Base-by-base conservation (phyloP, 2,888 invertebrate genomes). In the Drymonia ruficornis region DNA sequence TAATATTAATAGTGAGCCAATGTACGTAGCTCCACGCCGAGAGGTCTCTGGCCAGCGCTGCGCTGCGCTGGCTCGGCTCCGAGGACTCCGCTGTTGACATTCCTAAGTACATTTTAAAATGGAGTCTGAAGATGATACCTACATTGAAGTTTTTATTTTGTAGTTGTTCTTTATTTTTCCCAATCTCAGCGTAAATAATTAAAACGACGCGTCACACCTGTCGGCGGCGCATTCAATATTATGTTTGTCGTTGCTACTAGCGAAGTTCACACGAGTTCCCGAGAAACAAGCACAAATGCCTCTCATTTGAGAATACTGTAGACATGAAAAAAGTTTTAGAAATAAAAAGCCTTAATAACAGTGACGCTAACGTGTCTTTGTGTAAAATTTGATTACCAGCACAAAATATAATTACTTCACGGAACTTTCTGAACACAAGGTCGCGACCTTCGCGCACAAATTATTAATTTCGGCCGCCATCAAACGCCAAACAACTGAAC, bases 401-500 rank as follows among this genome's bases (percentile, higher is more conserved):
- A 36, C 36, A 16, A 40, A 43, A 43, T 13, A 0, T 19, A 23
- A 43, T 19, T 43, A 43, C 43, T 43, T 43, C 8, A 43, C 43
- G 43, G 43, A 19, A 13, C 19, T 43, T 19, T 43, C 4, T 43
- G 43, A 43, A 43, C 13, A 16, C 23, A 42, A 18, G 42, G 42
- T 11, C 42, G 44, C 13, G 23, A 23, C 40, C 40, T 40, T 40
- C 43, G 43, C 16, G 6, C 12, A 46, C 46, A 15, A 46, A 29
- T 46, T 46, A 29, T 29, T 46, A 46, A 29, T 46, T 7, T n/a
- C 44, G 48, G 15, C 29, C 44, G 13, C 38, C 51, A 36, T 23
- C 51, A 51, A 51, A 29, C 46, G 29, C 42, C 47, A 47, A 48
- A 55, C 43, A 46, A 18, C 43, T 53, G 49, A 49, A 34, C 55